Evolutionary conservation across 1,140 invertebrate species (phyloP).

Genomic region (Micrasema longulum): DNA sequence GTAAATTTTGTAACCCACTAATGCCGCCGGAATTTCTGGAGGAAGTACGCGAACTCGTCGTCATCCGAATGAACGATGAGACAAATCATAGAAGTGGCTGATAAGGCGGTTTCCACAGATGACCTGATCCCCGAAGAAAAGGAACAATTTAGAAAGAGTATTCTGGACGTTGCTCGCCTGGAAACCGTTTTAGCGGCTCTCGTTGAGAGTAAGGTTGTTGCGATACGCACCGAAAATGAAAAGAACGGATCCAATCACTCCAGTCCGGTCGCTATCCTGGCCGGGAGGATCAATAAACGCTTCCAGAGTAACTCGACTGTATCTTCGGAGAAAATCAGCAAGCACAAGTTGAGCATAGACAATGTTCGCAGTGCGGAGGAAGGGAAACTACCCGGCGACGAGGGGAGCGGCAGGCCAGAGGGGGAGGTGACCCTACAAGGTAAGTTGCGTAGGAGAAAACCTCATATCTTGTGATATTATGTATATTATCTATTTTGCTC

Average conservation of each 20-base stretch:
- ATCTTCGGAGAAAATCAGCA: slow-evolving; percentile 45
- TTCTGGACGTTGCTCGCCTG: slow-evolving; percentile 61
- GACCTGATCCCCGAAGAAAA: slow-evolving; percentile 57
- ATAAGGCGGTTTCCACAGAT: slow-evolving; percentile 69
- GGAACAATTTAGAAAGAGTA: slow-evolving; percentile 53
- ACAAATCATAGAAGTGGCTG: slow-evolving; percentile 62
- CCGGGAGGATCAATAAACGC: slow-evolving; percentile 46
- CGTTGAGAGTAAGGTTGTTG: slow-evolving; percentile 64
- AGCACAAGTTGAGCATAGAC: slow-evolving; percentile 49
- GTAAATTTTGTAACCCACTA: slow-evolving; percentile 2
- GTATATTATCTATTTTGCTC: no score
- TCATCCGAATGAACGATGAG: slow-evolving; percentile 48
- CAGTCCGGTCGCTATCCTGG: slow-evolving; percentile 47
- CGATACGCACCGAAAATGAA: slow-evolving; percentile 49
- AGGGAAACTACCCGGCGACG: neutral
- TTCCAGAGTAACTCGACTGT: slow-evolving; percentile 50
- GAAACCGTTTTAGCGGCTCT: slow-evolving; percentile 67
- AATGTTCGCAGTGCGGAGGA: slow-evolving; percentile 45
- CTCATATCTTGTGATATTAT: no score
- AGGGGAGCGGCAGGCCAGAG: slow-evolving; percentile 17
- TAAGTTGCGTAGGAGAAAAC: slow-evolving; percentile 23
- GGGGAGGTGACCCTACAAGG: slow-evolving; percentile 33
- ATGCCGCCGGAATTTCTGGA: slow-evolving; percentile 21
- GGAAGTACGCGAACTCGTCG: neutral
- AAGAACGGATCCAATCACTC: slow-evolving; percentile 48